Evolutionary conservation across 2,888 invertebrate species (phyloP).

Genomic region (Drosophila diplacantha): DNA sequence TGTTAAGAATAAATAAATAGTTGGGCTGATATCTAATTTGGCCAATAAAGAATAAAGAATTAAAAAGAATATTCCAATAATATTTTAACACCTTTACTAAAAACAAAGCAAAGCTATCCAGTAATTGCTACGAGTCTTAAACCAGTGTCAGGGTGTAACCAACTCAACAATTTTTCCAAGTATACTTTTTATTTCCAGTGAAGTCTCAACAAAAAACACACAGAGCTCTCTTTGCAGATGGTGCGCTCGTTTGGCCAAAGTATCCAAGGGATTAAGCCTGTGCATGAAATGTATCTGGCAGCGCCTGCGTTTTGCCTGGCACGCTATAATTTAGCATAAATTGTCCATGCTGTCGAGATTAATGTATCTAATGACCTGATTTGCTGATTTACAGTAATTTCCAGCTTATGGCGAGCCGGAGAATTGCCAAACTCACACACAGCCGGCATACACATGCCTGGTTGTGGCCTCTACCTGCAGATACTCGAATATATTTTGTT

Average conservation of each 20-base stretch:
- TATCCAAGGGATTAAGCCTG: slow-evolving; percentile 53
- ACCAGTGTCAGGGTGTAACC: background rate
- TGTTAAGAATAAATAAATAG: no score
- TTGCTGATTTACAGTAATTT: slow-evolving; percentile 73
- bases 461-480: slow-evolving; percentile 50
- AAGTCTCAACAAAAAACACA: slow-evolving; percentile 11
- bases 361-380: slow-evolving; percentile 74
- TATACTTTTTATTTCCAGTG: slow-evolving; percentile 2
- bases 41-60: background rate
- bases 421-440: slow-evolving; percentile 30
- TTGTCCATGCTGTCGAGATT: slow-evolving; percentile 72
- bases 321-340: slow-evolving; percentile 69
- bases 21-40: background rate
- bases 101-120: background rate
- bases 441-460: slow-evolving; percentile 15
- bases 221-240: slow-evolving; percentile 29
- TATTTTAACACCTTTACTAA: background rate
- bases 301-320: slow-evolving; percentile 51
- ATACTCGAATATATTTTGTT: slow-evolving; percentile 45
- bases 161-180: no score
- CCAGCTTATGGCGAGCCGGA: slow-evolving; percentile 54
- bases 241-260: slow-evolving; percentile 32
- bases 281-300: slow-evolving; percentile 41
- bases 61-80: background rate
- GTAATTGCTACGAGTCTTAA: no score